phyloP scores from a whole-genome alignment of 2,113 vertebrate species.

The Chionis minor region DNA sequence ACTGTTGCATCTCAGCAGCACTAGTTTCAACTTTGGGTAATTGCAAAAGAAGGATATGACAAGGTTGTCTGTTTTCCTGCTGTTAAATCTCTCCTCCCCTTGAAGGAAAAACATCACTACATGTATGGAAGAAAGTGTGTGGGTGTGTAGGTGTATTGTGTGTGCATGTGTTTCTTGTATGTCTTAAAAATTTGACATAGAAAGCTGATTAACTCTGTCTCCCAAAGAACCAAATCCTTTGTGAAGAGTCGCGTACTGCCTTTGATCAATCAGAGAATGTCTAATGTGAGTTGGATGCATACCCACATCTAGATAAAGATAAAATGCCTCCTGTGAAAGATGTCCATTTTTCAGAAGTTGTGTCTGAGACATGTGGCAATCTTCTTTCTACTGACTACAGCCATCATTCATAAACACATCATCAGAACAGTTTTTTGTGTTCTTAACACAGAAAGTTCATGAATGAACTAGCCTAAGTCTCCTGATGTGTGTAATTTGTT shows the following conservation, averaged over 20 bases:
- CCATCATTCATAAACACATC: background rate
- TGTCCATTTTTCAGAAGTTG: background rate
- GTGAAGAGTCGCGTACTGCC: background rate
- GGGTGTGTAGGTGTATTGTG: accelerated
- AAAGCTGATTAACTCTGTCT: background rate
- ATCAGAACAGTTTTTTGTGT: background rate
- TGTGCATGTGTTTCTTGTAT: background rate
- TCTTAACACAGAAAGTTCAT: background rate
- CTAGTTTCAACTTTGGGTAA: background rate
- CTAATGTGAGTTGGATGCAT: background rate
- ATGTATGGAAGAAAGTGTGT: background rate
- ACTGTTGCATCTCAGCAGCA: background rate
- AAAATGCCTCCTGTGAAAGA: background rate
- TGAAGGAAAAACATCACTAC: background rate
- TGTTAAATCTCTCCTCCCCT: background rate
- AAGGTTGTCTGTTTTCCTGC: background rate
- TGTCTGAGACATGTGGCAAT: background rate
- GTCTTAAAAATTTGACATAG: background rate
- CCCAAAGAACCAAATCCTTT: background rate
- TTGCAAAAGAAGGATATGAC: background rate
- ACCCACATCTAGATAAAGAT: background rate
- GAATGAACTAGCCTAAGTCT: background rate
- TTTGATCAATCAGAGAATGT: background rate
- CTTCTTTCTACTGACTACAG: background rate
- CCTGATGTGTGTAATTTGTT: background rate